A percentile compares a stretch with the other conserved stretches of the same genome.
Evolutionary conservation across 2,797 vertebrate genomes (phyloP).

Genomic region (Chromis chromis): DNA sequence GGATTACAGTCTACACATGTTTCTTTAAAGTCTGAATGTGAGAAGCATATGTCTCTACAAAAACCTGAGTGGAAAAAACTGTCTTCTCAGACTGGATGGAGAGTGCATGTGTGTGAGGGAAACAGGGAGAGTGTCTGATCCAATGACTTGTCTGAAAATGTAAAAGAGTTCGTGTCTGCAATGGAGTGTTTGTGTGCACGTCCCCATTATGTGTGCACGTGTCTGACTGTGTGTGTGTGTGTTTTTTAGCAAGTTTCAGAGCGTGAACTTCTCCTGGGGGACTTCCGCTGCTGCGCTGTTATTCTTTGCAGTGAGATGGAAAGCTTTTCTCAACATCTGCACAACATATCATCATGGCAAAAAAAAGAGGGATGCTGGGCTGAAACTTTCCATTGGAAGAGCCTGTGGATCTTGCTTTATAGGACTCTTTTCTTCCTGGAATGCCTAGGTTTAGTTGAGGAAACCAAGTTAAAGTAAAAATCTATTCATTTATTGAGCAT

Average conservation of each 20-base stretch:
- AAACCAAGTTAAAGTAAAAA: constrained; percentile 48
- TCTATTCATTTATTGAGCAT: constrained; percentile 29
- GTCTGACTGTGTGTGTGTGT: constrained; percentile 31
- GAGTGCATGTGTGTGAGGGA: constrained; percentile 7
- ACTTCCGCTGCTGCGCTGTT: constrained; percentile 74
- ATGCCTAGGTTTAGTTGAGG: constrained; percentile 31
- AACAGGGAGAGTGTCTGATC: constrained; percentile 26
- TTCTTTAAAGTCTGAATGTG: constrained; percentile 42
- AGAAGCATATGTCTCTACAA: constrained; percentile 42
- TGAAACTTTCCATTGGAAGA: constrained; percentile 73
- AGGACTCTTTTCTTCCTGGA: constrained; percentile 36
- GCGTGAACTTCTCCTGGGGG: constrained; percentile 63
- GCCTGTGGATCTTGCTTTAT: constrained; percentile 59
- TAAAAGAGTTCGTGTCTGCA: constrained; percentile 46
- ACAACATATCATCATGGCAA: constrained; percentile 74
- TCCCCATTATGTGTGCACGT: constrained; percentile 19
- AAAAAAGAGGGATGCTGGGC: constrained; percentile 41
- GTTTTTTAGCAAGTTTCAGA: constrained; percentile 50
- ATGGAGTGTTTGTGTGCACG: background rate
- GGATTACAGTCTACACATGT: constrained; percentile 41
- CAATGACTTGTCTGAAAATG: constrained; percentile 26
- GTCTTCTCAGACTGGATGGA: constrained; percentile 20
- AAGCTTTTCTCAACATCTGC: constrained; percentile 82
- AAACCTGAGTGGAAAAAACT: background rate
- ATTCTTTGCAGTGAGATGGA: constrained; percentile 76